A percentile compares a stretch with the other conserved stretches of the same genome.
phyloP scores from a whole-genome alignment of 2,797 vertebrate genomes.

The Neopelma chrysocephalum region DNA sequence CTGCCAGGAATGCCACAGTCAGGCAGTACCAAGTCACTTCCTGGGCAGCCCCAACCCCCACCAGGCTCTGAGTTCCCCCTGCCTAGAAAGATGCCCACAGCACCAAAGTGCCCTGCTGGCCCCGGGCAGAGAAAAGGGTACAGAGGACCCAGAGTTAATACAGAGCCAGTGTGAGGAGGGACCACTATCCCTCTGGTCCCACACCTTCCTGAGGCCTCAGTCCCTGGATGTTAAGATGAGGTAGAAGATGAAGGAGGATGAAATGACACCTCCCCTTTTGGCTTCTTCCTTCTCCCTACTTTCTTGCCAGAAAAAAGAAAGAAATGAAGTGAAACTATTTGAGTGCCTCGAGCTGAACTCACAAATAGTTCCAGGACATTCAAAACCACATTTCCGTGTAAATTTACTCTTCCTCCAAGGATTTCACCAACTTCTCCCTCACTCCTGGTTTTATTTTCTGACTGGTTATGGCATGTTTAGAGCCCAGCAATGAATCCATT shows the following conservation, averaged over 20 bases:
- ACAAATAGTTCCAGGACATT: not conserved
- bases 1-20: not conserved
- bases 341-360: not conserved
- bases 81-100: not conserved
- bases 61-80: not conserved
- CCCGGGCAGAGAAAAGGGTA: not conserved
- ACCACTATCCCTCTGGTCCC: not conserved
- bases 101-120: fast-evolving
- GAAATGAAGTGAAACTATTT: not conserved
- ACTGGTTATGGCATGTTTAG: not conserved
- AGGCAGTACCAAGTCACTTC: not conserved
- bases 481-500: not conserved
- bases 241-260: not conserved
- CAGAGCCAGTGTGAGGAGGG: not conserved
- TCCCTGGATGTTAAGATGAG: not conserved
- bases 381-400: not conserved
- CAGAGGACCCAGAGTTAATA: not conserved
- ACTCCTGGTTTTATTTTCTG: not conserved
- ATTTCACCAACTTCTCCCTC: not conserved
- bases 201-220: not conserved
- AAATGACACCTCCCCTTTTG: not conserved
- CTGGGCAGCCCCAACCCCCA: not conserved
- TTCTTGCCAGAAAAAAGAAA: not conserved
- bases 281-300: not conserved
- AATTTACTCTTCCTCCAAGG: not conserved